Base-by-base conservation (phyloP, 2,113 vertebrate genomes). In the Lepidothrix coronata region DNA sequence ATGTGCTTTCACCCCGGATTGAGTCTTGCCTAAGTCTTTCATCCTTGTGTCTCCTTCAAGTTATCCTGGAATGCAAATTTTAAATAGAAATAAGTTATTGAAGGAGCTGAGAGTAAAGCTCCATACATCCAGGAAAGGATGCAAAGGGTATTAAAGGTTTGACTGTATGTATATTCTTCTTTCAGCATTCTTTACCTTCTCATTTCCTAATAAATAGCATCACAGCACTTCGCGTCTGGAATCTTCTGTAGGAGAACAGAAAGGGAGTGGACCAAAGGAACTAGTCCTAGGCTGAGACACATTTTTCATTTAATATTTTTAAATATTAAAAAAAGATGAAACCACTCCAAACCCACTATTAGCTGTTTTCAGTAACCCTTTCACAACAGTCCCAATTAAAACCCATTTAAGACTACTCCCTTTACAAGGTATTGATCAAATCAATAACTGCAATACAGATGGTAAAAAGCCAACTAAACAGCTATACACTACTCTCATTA, bases 201-300 rank as follows among this genome's bases (percentile, higher is more conserved):
- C 27, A 71, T 90, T 92, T 94, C 85, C 94, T 92, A 72, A 80
- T 39, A 96, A 89, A 94, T 4, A 70, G 39, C 51, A 96, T 66
- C 78, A 95, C 39, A 92, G 65, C 30, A 91, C 49, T 96, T 76
- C 90, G 11, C 95, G 72, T 88, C 84, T 96, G 75, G 80, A 96
- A 89, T 74, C 21, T 59, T 95, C 72, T 55, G n/a, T 17, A 90
- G 91, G 39, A 95, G 70, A 75, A 91, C 30, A 95, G 65, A 93
- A 92, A 51, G 28, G 31, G 35, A 91, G 37, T 66, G 71, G 71
- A 94, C 78, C 52, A 91, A 85, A 93, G 73, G 35, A 94, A 91
- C n/a, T 70, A 77, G 63, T 71, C 72, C 18, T 7, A 93, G 58
- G 65, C 14, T 59, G 20, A 85, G n/a, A 73, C 24, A 85, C 18